Evolutionary conservation across 2,888 invertebrate genomes (phyloP).

Genomic region (Clunio marinus): DNA sequence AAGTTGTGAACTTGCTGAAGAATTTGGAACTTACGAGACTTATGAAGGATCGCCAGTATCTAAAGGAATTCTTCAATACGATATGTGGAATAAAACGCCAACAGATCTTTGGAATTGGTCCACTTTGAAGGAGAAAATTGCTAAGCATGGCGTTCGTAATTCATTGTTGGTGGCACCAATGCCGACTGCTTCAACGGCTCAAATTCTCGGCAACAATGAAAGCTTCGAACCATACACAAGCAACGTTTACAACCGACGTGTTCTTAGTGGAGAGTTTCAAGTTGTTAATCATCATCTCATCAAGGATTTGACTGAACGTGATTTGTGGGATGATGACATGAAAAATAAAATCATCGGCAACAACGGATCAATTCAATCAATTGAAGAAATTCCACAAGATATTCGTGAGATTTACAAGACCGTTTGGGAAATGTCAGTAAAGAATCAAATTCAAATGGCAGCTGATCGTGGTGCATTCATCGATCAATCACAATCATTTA

Average conservation of each 20-base stretch:
- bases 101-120: conserved; percentile 85
- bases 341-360: conserved; percentile 83
- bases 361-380: conserved; percentile 83
- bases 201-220: conserved; percentile 96
- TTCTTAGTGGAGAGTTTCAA: conserved; percentile 87
- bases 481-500: conserved; percentile 93
- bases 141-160: conserved; percentile 81
- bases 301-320: conserved; percentile 79
- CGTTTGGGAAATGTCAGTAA: conserved; percentile 91
- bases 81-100: conserved; percentile 89
- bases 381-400: conserved; percentile 73
- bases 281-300: conserved; percentile 89
- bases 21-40: conserved; percentile 76
- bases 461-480: conserved; percentile 92
- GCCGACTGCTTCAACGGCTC: conserved; percentile 96
- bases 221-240: conserved; percentile 93
- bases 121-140: conserved; percentile 71
- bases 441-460: conserved; percentile 84
- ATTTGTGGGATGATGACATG: conserved; percentile 86
- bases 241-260: conserved; percentile 86
- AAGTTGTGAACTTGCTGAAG: conserved; percentile 82
- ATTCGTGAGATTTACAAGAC: conserved; percentile 83
- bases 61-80: conserved; percentile 87
- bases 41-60: conserved; percentile 87
- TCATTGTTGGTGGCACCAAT: conserved; percentile 87